Evolutionary conservation across 1,140 invertebrate genomes (phyloP), one percentile per base, ranked within the genome.

Genomic region (Danaus melanippus): DNA sequence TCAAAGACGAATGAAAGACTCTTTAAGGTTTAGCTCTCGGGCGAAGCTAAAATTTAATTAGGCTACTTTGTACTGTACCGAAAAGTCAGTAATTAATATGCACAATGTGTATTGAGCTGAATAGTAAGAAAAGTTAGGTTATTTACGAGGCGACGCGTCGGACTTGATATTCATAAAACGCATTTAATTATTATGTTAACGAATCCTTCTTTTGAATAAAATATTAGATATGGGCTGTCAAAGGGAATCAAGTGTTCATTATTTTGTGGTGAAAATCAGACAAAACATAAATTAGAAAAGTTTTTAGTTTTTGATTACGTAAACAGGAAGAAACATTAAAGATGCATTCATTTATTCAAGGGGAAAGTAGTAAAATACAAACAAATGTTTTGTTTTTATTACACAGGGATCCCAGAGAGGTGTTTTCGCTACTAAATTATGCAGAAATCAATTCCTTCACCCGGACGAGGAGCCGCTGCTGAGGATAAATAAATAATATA

Each of bases 161-260:
- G 71, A 79, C 66, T 83, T 86, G 74, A 78, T 81, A 84, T 86
- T 86, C 83, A 86, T 80, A 84, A 84, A 77, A 74, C 73, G 75
- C 75, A 76, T 86, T 84, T 84, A 84, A 86, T 86, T 86, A 86
- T 82, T 82, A 86, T 86, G 79, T 80, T 76, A 86, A 86, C 77
- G 83, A 83, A 79, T 79, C 70, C 74, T 76, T 69, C 74, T 75
- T 81, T 77, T 86, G 83, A 86, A 86, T 86, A 84, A 82, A 84
- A 86, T 84, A 80, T 83, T 71, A 84, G 76, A 70, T 59, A 56
- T 63, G 68, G 66, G 64, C 72, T 77, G 76, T 84, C 80, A 84
- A 84, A 84, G 79, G 53, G 67, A 81, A 80, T 84, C 75, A 79
- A 66, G 56, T 62, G 65, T 74, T 79, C 67, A 70, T 81, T 75